phyloP scores from a whole-genome alignment of 1,140 invertebrate genomes.

The Aphidius gifuensis region DNA sequence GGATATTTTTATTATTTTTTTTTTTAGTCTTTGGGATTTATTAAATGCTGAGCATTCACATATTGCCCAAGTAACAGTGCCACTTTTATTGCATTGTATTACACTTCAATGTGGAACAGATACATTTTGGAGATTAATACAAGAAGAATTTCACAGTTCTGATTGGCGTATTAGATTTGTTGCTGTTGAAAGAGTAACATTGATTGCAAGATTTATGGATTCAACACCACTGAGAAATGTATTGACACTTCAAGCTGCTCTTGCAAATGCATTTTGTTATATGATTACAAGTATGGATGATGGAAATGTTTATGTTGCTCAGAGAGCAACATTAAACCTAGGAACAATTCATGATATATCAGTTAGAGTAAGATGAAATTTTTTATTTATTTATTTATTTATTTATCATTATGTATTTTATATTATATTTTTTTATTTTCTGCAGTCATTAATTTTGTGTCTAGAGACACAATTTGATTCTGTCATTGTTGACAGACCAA shows the following conservation, averaged over 20 bases:
- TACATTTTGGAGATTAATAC: slow-evolving; percentile 91
- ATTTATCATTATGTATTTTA: slow-evolving; percentile 13
- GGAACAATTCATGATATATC: slow-evolving; percentile 90
- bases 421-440: slow-evolving; percentile 23
- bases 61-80: slow-evolving; percentile 84
- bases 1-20: slow-evolving; percentile 1
- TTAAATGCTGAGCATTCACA: slow-evolving; percentile 91
- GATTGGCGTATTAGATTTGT: slow-evolving; percentile 90
- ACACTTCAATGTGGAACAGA: slow-evolving; percentile 89
- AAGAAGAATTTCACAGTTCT: slow-evolving; percentile 86
- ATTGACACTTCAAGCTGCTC: slow-evolving; percentile 82
- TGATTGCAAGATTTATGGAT: slow-evolving; percentile 91
- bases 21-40: slow-evolving; percentile 84
- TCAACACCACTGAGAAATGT: slow-evolving; percentile 80
- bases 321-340: slow-evolving; percentile 87
- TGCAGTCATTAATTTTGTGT: slow-evolving; percentile 78
- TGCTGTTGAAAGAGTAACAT: slow-evolving; percentile 89
- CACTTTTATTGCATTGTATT: slow-evolving; percentile 90
- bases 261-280: slow-evolving; percentile 96
- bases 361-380: slow-evolving; percentile 61
- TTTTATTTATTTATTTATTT: slow-evolving; percentile 18
- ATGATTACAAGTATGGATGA: slow-evolving; percentile 95
- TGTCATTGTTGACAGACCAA: slow-evolving; percentile 92
- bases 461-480: slow-evolving; percentile 90
- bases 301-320: slow-evolving; percentile 89